Evolutionary conservation across 2,888 invertebrate species (phyloP).

Genomic region (Protodeltote pygarga): DNA sequence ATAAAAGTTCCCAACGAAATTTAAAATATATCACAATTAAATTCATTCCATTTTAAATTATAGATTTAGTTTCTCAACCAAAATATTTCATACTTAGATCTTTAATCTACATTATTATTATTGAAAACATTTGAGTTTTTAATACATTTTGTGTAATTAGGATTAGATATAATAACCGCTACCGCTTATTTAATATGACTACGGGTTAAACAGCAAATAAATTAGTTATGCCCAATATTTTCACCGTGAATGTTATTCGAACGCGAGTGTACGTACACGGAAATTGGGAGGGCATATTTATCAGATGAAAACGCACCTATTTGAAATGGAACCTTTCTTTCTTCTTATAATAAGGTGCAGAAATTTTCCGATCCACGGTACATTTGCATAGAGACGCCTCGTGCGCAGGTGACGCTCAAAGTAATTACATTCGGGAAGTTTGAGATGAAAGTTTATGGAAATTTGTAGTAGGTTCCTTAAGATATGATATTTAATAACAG

Average conservation of each 20-base stretch:
- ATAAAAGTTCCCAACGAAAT: no score
- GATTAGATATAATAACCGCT: conserved; percentile 18
- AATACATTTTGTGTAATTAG: no score
- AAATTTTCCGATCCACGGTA: conserved; percentile 71
- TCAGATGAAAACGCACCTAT: conserved; percentile 76
- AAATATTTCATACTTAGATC: no score
- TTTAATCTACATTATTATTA: no score
- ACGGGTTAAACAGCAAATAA: conserved; percentile 67
- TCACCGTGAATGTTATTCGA: conserved; percentile 82
- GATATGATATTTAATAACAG: conserved; percentile 51
- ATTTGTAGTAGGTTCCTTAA: conserved; percentile 63
- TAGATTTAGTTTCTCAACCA: no score
- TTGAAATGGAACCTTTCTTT: conserved; percentile 61
- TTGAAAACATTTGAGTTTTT: no score
- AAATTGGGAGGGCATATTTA: conserved; percentile 83
- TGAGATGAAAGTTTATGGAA: conserved; percentile 73
- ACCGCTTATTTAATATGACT: neutral
- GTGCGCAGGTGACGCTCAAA: conserved; percentile 80
- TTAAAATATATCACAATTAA: no score
- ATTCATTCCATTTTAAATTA: no score
- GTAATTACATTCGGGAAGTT: conserved; percentile 82
- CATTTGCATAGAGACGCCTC: conserved; percentile 80
- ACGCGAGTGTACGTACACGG: conserved; percentile 74
- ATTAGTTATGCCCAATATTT: conserved; percentile 83
- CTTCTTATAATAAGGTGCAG: conserved; percentile 82